Conservation (phyloP, 2,113 vertebrate genomes). For the Gracilinanus agilis region DNA sequence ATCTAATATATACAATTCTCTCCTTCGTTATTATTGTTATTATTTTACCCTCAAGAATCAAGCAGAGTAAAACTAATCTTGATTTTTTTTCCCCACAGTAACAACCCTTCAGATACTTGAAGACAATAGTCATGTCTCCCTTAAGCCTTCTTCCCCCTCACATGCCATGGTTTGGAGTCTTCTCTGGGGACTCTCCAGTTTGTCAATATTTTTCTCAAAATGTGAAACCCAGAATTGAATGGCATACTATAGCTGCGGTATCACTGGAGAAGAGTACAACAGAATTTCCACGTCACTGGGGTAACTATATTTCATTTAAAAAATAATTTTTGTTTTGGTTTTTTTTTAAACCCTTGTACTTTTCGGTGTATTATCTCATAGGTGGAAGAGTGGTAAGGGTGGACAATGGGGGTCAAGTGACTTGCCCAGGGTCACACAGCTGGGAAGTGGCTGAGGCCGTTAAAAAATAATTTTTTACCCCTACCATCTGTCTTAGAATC, state of each 20-base stretch:
- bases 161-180: background rate
- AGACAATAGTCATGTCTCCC: background rate
- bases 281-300: background rate
- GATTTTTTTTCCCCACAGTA: background rate
- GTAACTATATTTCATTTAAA: no score
- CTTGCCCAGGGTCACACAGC: no score
- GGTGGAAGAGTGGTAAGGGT: no score
- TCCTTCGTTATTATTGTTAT: background rate
- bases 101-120: background rate
- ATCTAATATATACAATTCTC: background rate
- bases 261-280: background rate
- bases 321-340: no score
- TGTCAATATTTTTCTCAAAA: background rate
- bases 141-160: background rate
- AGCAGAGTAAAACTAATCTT: background rate
- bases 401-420: no score
- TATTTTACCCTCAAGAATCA: background rate
- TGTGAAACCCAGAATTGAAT: background rate
- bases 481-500: no score
- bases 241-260: background rate
- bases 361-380: no score
- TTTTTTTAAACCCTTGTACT: no score
- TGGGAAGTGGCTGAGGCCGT: no score
- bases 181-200: background rate
- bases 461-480: no score